Evolutionary conservation across 2,888 invertebrate genomes (phyloP).

Genomic region (Rugalucina vietnamica): DNA sequence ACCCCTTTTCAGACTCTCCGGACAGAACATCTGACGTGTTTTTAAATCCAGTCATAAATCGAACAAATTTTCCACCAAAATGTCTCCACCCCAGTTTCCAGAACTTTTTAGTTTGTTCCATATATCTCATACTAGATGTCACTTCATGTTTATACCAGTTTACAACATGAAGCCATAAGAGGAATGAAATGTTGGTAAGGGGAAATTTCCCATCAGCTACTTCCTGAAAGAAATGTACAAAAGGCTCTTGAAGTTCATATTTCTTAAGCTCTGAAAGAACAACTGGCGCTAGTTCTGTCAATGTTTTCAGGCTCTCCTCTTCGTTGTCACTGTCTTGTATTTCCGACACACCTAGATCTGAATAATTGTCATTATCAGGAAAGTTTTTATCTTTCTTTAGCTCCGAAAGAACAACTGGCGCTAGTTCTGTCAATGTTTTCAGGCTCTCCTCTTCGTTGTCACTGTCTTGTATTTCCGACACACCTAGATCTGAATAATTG

Average conservation of each 20-base stretch:
- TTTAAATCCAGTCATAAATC: slow-evolving; percentile 53
- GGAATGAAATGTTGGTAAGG: slow-evolving; percentile 39
- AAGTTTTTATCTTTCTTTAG: too few relatives aligned
- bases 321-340: too few relatives aligned
- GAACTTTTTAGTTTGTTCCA: slow-evolving; percentile 38
- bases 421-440: too few relatives aligned
- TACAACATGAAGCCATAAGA: slow-evolving; percentile 33
- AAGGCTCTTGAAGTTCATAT: neutral
- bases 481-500: too few relatives aligned
- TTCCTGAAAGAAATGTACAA: neutral
- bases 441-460: too few relatives aligned
- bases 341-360: too few relatives aligned
- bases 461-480: too few relatives aligned
- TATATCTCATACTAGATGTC: slow-evolving; percentile 45
- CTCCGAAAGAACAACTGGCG: too few relatives aligned
- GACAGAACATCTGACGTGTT: slow-evolving; percentile 12
- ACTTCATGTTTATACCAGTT: slow-evolving; percentile 31
- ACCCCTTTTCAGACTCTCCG: neutral
- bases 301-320: too few relatives aligned
- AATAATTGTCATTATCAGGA: too few relatives aligned
- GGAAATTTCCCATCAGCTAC: slow-evolving; percentile 20
- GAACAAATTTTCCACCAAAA: slow-evolving; percentile 49
- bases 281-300: neutral
- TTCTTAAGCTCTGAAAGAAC: neutral
- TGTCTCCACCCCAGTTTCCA: slow-evolving; percentile 50